Evolutionary conservation across 2,888 invertebrate species (phyloP).

Genomic region (Melanchra persicariae): DNA sequence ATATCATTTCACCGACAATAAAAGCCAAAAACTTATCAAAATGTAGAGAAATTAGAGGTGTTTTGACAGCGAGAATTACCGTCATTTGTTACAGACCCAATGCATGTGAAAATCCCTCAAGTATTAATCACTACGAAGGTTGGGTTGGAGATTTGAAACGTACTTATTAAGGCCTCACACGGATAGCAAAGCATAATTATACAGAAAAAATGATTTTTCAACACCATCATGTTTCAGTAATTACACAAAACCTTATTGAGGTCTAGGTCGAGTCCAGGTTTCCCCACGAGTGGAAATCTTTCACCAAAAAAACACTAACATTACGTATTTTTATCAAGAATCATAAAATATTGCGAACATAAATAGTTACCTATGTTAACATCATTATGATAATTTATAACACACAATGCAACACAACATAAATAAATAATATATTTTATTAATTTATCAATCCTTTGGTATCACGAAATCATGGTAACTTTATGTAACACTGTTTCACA

Average conservation of each 20-base stretch:
- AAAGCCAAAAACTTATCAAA: neutral
- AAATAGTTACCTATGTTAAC: neutral
- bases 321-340: neutral
- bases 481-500: constrained; percentile 85
- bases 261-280: neutral
- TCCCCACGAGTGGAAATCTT: neutral
- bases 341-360: neutral
- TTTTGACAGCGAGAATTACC: too few species aligned
- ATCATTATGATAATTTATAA: constrained; percentile 14
- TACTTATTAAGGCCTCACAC: neutral
- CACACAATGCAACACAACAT: neutral
- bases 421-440: constrained; percentile 27
- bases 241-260: too few species aligned
- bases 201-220: too few species aligned
- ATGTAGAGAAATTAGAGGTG: too few species aligned
- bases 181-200: neutral
- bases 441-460: constrained; percentile 55
- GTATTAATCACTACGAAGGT: neutral
- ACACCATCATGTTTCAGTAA: too few species aligned
- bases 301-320: neutral
- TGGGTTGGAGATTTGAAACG: neutral
- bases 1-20: too few species aligned
- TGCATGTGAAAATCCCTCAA: neutral
- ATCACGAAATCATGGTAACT: constrained; percentile 74
- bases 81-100: neutral